Base-by-base conservation (phyloP, 1,140 invertebrate species). In the Berghia stephanieae region DNA sequence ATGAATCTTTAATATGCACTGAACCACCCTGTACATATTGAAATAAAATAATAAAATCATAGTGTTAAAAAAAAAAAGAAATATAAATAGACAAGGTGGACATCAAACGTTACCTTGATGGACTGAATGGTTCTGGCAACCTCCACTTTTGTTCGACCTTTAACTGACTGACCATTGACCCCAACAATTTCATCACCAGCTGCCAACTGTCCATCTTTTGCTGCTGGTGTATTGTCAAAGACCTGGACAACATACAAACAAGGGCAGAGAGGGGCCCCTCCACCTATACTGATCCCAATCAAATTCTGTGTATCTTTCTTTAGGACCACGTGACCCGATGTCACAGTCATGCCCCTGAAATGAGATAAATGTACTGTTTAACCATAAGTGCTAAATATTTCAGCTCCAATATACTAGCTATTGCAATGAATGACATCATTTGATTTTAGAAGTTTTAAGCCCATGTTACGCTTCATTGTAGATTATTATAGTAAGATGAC, bases 41-140 rank as follows among this genome's bases (percentile, higher is more conserved):
- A n/a, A n/a, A n/a, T n/a, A 67, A 36, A 34, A 73, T n/a, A 70
- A 74, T 21, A 27, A 55, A 42, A 24, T 42, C 66, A 42, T 71
- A 10, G 43, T 66, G 40, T 57, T 38, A 34, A 75, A 13, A 27
- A n/a, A n/a, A 10, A 49, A 49, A 49, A 49, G 46, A 13, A n/a
- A 49, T 49, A 13, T 68, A 21, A 18, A n/a, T 72, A 49, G 21
- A 21, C 13, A 52, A n/a, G n/a, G 38, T 16, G 1, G 57, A 13
- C n/a, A 13, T 49, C 13, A 21, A 16, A 21, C 44, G 79, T 83
- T 89, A 95, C 94, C 91, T 95, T 94, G 67, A 94, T 93, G 1
- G 94, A 91, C 90, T 99, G 97, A 82, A 99, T 99, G 94, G 99
- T 95, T 90, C 98, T 96, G 27, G 98, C 98, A 0, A 99, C 98